phyloP scores from a whole-genome alignment of 2,888 invertebrate genomes.

The Phyllotreta cruciferae region DNA sequence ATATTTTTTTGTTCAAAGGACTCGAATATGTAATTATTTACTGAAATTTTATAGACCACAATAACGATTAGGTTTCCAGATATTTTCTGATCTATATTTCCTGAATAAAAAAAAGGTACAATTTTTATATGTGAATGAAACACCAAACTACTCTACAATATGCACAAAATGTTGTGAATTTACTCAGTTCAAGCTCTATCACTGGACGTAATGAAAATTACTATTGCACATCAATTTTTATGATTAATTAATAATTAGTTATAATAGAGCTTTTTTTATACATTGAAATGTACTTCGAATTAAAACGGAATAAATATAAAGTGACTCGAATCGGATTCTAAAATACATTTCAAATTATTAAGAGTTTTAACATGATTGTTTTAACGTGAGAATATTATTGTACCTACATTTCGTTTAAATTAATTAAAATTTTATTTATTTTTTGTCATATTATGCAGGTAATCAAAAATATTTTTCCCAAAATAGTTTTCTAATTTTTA shows the following conservation, averaged over 20 bases:
- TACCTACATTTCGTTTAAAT: neutral
- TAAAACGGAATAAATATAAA: neutral
- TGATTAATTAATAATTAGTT: conserved; percentile 6
- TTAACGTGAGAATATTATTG: conserved; percentile 7
- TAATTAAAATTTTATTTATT: conserved; percentile 2
- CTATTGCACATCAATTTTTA: conserved; percentile 27
- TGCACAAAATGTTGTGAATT: conserved; percentile 23
- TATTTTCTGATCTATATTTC: conserved; percentile 4
- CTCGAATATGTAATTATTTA: no score
- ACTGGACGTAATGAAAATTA: conserved; percentile 30
- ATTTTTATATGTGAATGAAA: conserved; percentile 7
- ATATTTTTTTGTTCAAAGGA: no score
- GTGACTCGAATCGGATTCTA: neutral
- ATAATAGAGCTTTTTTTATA: neutral
- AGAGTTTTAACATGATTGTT: neutral
- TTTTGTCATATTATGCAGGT: conserved; percentile 19
- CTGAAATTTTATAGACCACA: no score
- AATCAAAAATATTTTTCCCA: conserved; percentile 31
- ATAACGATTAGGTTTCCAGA: neutral
- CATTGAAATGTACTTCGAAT: conserved; percentile 7
- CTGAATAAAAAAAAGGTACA: neutral
- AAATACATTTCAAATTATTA: conserved; percentile 11
- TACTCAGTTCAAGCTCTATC: conserved; percentile 30
- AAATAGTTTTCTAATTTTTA: conserved; percentile 23
- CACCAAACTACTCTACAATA: conserved; percentile 18